phyloP scores from a whole-genome alignment of 1,140 invertebrate species.

The Cyclina sinensis region DNA sequence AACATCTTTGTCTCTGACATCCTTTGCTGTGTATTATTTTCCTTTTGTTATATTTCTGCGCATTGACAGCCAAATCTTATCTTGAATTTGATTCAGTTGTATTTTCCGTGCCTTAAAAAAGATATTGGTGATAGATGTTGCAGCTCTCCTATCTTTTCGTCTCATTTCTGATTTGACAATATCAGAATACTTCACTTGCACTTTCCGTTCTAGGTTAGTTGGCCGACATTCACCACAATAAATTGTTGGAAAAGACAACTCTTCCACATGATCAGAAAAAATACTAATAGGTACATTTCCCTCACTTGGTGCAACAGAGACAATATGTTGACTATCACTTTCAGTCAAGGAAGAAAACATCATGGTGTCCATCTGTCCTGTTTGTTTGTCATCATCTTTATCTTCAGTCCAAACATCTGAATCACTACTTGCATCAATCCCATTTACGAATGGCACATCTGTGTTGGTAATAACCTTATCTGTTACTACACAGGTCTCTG shows the following conservation, averaged over 20 bases:
- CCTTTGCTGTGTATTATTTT: background rate
- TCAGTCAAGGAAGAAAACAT: constrained; percentile 16
- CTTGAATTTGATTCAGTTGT: constrained; percentile 64
- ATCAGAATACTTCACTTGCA: background rate
- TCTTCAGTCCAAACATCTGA: constrained; percentile 39
- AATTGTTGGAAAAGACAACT: background rate
- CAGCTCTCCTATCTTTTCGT: background rate
- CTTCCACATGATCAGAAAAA: constrained; percentile 27
- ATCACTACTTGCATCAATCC: background rate
- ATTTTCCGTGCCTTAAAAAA: constrained; percentile 14
- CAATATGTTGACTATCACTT: background rate
- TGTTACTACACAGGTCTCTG: background rate
- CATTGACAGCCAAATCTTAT: constrained; percentile 42
- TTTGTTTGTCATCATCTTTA: background rate
- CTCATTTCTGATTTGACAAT: background rate
- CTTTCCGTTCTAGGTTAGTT: background rate
- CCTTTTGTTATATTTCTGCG: background rate
- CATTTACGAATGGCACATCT: background rate
- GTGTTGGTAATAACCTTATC: background rate
- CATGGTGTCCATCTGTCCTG: constrained; percentile 43
- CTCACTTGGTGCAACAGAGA: constrained; percentile 41
- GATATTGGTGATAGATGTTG: background rate
- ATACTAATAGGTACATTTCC: constrained; percentile 43
- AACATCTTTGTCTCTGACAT: background rate
- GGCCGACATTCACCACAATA: background rate